Conservation (phyloP, 2,888 invertebrate genomes). For the Sinohyriopsis cumingii region DNA sequence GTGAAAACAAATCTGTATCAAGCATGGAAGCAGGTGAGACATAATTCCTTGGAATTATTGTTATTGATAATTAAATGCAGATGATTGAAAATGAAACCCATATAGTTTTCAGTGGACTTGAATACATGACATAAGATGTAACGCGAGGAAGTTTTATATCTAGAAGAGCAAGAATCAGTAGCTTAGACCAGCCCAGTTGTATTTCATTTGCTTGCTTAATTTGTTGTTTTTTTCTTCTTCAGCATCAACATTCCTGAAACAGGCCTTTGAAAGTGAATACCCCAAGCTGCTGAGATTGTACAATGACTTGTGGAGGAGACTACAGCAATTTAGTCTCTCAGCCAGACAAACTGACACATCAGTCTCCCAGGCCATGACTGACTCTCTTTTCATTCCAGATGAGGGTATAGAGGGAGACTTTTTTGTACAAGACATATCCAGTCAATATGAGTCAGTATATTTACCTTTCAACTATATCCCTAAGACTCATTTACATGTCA, state of each 20-base stretch:
- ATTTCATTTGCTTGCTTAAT: background rate
- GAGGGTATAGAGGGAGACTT: constrained; percentile 23
- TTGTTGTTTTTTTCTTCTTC: constrained; percentile 5
- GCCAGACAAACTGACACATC: constrained; percentile 16
- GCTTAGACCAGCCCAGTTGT: background rate
- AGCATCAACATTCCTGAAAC: constrained; percentile 77
- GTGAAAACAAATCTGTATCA: too few relatives aligned
- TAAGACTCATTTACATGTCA: too few relatives aligned
- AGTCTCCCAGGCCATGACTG: constrained; percentile 21
- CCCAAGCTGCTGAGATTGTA: constrained; percentile 88
- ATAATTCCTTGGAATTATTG: too few relatives aligned
- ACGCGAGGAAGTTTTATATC: too few relatives aligned
- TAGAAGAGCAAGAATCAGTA: too few relatives aligned
- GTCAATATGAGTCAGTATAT: constrained; percentile 31
- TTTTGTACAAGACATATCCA: constrained; percentile 16
- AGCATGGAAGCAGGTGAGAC: too few relatives aligned
- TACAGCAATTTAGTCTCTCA: constrained; percentile 74
- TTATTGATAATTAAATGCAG: too few relatives aligned
- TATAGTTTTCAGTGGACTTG: too few relatives aligned
- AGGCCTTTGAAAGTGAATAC: constrained; percentile 89
- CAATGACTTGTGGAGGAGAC: constrained; percentile 82
- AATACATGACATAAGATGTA: too few relatives aligned
- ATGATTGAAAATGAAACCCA: too few relatives aligned
- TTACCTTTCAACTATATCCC: background rate
- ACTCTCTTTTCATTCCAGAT: too few relatives aligned